Evolutionary conservation across 2,113 vertebrate species (phyloP).

Genomic region (Rattus norvegicus): DNA sequence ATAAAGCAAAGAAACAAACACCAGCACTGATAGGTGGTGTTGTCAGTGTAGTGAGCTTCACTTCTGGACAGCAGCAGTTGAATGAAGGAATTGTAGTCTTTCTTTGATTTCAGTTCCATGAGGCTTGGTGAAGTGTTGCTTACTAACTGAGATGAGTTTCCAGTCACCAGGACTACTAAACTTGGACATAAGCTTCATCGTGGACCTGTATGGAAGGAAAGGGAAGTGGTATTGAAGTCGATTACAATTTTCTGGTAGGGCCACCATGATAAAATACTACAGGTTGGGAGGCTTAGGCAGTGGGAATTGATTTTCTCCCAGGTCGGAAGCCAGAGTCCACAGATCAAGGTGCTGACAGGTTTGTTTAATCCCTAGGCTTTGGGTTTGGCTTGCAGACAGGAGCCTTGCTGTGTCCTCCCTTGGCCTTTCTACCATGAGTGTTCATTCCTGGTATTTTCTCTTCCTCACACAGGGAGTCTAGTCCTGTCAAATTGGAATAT

Average conservation of each 20-base stretch:
- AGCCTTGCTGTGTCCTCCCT: background rate
- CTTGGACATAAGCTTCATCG: background rate
- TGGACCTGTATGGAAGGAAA: constrained; percentile 10
- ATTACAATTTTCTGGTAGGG: background rate
- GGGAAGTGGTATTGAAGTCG: background rate
- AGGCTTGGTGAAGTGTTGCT: constrained; percentile 13
- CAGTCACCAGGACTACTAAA: background rate
- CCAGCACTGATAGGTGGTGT: background rate
- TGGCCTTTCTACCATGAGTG: too few relatives aligned
- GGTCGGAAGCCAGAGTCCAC: background rate
- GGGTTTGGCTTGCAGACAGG: background rate
- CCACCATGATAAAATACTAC: background rate
- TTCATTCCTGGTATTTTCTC: too few relatives aligned
- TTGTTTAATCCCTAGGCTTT: background rate
- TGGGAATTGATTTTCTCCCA: background rate
- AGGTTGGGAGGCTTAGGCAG: background rate
- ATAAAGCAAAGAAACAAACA: background rate
- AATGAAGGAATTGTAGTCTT: background rate
- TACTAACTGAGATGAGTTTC: background rate
- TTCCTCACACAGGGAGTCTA: background rate
- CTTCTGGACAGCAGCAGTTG: background rate
- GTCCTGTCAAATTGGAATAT: background rate
- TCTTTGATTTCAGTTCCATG: background rate
- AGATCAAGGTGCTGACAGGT: background rate
- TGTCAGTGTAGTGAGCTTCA: background rate